Evolutionary conservation across 2,888 invertebrate species (phyloP).

Genomic region (Tanaodytes sp.): DNA sequence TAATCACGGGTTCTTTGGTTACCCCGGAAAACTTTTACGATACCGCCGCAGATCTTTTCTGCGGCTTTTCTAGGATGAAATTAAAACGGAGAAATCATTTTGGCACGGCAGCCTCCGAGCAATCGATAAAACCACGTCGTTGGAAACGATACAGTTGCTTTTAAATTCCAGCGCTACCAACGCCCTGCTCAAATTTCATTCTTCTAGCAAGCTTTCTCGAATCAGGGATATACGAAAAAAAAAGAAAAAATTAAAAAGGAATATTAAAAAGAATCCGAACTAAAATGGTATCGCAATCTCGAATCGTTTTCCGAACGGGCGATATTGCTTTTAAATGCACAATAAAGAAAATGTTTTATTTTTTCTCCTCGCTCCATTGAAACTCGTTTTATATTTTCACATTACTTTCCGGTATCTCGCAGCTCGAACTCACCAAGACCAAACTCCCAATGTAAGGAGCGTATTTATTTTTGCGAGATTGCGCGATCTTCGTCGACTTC

Average conservation of each 20-base stretch:
- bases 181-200: too few relatives aligned
- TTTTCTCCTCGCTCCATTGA: too few relatives aligned
- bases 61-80: conserved; percentile 34
- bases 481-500: conserved; percentile 64
- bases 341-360: too few relatives aligned
- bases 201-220: too few relatives aligned
- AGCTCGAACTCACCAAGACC: conserved; percentile 1
- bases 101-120: neutral
- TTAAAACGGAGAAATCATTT: conserved; percentile 41
- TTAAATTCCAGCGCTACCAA: too few relatives aligned
- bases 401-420: neutral
- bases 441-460: conserved; percentile 14
- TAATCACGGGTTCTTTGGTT: conserved; percentile 54
- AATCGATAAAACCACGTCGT: neutral
- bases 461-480: conserved; percentile 47
- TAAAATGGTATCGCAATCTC: too few relatives aligned
- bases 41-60: conserved; percentile 27
- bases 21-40: conserved; percentile 52
- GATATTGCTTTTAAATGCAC: too few relatives aligned
- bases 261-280: too few relatives aligned
- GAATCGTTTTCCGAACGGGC: too few relatives aligned
- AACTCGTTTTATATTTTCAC: conserved; percentile 18
- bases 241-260: too few relatives aligned
- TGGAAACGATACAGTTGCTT: neutral
- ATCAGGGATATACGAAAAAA: too few relatives aligned